Evolutionary conservation across 2,797 vertebrate genomes (phyloP), one percentile per base, ranked within the genome.

Genomic region (Anisognathus igniventris): DNA sequence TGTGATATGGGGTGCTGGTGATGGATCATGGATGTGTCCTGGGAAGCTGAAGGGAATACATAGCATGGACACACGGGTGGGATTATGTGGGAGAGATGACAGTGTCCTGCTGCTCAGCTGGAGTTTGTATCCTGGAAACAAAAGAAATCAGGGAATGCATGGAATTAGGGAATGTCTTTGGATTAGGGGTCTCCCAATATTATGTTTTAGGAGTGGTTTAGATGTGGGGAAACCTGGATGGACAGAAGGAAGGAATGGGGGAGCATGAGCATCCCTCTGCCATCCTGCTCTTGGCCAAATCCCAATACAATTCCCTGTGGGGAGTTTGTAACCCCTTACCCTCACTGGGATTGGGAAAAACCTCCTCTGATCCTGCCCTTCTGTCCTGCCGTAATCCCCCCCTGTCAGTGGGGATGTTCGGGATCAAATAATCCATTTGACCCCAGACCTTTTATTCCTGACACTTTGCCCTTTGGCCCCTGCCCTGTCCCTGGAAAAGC

Each of bases 401-500:
- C 74, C 56, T 78, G 48, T 65, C 83, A 40, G 28, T 42, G 31
- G 31, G 89, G 45, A 54, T 50, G 6, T 91, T 92, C 4, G 4
- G 88, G 72, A 85, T 88, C 20, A 90, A 88, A 58, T 77, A 92
- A 91, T 93, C 77, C 64, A 2, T 85, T 93, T 89, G 91, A 93
- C 57, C 77, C 74, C 79, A 65, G 85, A 84, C 60, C 77, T 95
- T 77, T 65, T 45, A 37, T 77, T 77, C 67, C 73, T 47, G 30
- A 28, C 9, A 1, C 21, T 94, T 79, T 70, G 68, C 78, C 45
- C 75, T 74, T 86, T 54, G 72, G 53, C 48, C 54, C 39, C 42
- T 23, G 18, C 28, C 0, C 53, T 62, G 17, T 57, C 44, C n/a
- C 12, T 65, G 71, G 48, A 84, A 78, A 82, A 85, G 25, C 48